Conservation (phyloP, 2,797 vertebrate genomes). For the Falco berigora region DNA sequence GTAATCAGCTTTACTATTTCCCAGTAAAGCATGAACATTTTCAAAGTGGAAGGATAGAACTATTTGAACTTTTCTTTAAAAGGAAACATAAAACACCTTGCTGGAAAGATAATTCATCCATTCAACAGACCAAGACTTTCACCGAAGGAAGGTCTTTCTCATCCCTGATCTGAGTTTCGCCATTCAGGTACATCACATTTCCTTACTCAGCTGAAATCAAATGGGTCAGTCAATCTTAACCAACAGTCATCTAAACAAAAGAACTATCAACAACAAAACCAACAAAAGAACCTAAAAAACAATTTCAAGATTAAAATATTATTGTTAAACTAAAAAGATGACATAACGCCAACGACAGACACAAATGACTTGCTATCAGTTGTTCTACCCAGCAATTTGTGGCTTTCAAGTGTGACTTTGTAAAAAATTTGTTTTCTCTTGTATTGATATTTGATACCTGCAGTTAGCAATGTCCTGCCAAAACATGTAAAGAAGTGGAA, state of each 20-base stretch:
- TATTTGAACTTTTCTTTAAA: not conserved
- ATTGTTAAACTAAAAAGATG: not conserved
- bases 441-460: constrained; percentile 9
- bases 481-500: constrained; percentile 39
- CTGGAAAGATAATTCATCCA: not conserved
- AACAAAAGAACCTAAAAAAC: not conserved
- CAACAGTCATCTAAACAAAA: not conserved
- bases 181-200: not conserved
- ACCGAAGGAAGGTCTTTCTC: not conserved
- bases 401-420: not conserved
- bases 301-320: not conserved
- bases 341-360: not conserved
- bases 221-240: not conserved
- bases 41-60: not conserved
- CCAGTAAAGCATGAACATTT: not conserved
- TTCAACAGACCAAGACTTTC: not conserved
- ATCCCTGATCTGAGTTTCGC: not conserved
- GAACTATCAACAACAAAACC: not conserved
- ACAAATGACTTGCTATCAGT: not conserved
- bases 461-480: constrained; percentile 34
- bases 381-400: not conserved
- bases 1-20: not conserved
- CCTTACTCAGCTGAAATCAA: not conserved
- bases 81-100: not conserved
- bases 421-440: not conserved